Conservation (phyloP, 2,888 invertebrate genomes). For the Phortica magna region DNA sequence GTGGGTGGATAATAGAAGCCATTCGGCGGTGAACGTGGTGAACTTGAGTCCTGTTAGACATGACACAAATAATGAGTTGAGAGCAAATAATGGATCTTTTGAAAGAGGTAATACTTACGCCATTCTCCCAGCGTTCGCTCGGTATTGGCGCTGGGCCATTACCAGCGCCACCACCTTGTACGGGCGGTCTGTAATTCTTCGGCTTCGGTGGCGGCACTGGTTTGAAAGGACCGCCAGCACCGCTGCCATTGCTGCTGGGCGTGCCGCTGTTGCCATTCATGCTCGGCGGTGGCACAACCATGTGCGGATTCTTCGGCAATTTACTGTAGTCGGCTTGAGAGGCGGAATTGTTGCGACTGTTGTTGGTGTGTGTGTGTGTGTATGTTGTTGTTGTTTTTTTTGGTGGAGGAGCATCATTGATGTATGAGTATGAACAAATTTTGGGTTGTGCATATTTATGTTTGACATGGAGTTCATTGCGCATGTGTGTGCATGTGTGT, state of each 20-base stretch:
- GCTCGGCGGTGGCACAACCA: slow-evolving; percentile 71
- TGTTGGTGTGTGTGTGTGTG: slow-evolving; percentile 40
- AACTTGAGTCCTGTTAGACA: slow-evolving; percentile 73
- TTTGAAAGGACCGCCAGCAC: slow-evolving; percentile 82
- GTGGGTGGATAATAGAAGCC: slow-evolving; percentile 78
- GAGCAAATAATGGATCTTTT: not conserved
- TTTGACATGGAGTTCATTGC: slow-evolving; percentile 37
- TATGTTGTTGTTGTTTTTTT: slow-evolving; percentile 30
- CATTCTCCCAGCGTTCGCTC: slow-evolving; percentile 79
- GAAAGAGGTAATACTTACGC: slow-evolving; percentile 67
- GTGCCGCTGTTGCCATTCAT: slow-evolving; percentile 63
- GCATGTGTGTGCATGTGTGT: slow-evolving; percentile 32
- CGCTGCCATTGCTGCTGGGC: slow-evolving; percentile 69
- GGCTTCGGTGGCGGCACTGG: slow-evolving; percentile 96
- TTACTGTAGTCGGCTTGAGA: slow-evolving; percentile 81
- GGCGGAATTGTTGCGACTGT: slow-evolving; percentile 81
- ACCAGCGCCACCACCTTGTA: slow-evolving; percentile 76
- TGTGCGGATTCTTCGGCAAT: slow-evolving; percentile 77
- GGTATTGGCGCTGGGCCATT: slow-evolving; percentile 55
- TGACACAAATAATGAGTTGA: not conserved
- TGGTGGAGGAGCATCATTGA: slow-evolving; percentile 33
- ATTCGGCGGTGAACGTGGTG: slow-evolving; percentile 78
- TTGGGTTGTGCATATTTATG: slow-evolving; percentile 17
- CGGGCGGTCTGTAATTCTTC: slow-evolving; percentile 91
- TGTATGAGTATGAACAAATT: slow-evolving; percentile 30